Evolutionary conservation across 2,888 invertebrate genomes (phyloP), one percentile per base, ranked within the genome.

Genomic region (Nyleta sp.): DNA sequence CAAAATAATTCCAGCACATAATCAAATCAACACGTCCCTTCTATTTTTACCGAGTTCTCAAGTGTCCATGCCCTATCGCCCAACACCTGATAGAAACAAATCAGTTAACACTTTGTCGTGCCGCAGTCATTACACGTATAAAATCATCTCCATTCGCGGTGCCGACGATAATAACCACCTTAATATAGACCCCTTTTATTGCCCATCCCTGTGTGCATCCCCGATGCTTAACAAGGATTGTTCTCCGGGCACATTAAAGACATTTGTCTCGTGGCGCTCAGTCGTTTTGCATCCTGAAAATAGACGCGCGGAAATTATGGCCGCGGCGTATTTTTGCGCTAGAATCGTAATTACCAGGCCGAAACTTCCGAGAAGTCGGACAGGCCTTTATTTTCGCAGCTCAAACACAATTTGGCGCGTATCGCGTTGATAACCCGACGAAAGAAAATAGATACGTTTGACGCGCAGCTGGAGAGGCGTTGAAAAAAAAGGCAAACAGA

Each of bases 11-110:
- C 17, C 17, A 42, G 11, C 7, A 5, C 35, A 35, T 53, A 35
- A 44, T 53, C 44, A 52, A 48, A 48, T 62, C 55, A 53, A 17
- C 71, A 40, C 33, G 8, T 50, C n/a, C 11, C 13, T 24, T 50
- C 24, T 60, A 60, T 52, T 70, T 70, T 52, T 35, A 28, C 44
- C 4, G 13, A 13, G 10, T 31, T 52, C 7, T 46, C n/a, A 24
- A 55, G 55, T 67, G 33, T 22, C 5, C n/a, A 31, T 67, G 33
- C 20, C 5, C n/a, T 20, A 44, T 65, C 52, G 11, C 4, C 42
- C 44, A 38, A 20, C 73, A 65, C 59, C 73, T 57, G 73, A 73
- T 65, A 59, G 44, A 65, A 73, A 73, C 73, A 73, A 73, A 73
- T 73, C 73, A 59, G 65, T 65, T 59, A 59, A 35, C 73, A 50